Evolutionary conservation across 1,140 invertebrate species (phyloP).

Genomic region (Drosophila varians): DNA sequence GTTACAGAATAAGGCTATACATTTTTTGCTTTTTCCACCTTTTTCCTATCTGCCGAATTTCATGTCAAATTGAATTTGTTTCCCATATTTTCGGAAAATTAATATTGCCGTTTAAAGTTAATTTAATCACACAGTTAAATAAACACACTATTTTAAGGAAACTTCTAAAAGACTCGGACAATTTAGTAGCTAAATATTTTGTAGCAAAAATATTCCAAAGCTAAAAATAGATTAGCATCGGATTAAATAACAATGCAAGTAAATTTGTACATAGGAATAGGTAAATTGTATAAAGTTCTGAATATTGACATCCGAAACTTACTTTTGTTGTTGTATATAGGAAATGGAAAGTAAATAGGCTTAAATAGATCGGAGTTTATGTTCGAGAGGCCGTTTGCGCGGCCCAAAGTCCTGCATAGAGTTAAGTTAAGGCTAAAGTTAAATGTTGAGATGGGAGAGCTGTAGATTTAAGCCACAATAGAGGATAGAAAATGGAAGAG

Average conservation of each 20-base stretch:
- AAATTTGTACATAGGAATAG: conserved; percentile 48
- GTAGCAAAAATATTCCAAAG: conserved; percentile 64
- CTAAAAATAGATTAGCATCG: conserved; percentile 18
- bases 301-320: neutral
- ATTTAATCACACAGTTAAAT: conserved; percentile 22
- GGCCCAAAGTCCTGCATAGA: conserved; percentile 66
- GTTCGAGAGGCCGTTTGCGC: conserved; percentile 28
- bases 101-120: neutral
- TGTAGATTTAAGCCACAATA: conserved; percentile 33
- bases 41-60: neutral
- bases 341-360: conserved; percentile 1
- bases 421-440: conserved; percentile 20
- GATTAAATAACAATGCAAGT: conserved; percentile 13
- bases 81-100: conserved; percentile 1
- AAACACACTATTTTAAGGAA: conserved; percentile 52
- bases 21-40: conserved; percentile 6
- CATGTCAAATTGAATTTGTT: neutral
- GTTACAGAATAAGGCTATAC: conserved; percentile 2
- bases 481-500: conserved; percentile 43
- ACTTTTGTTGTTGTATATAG: conserved; percentile 44
- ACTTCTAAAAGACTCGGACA: conserved; percentile 74
- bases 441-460: conserved; percentile 29
- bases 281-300: conserved; percentile 36
- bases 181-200: conserved; percentile 70
- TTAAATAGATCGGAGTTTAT: conserved; percentile 28